Percentiles rank a stretch among this genome's conserved stretches.
Conservation (phyloP, 2,113 vertebrate genomes). For the Struthio camelus region DNA sequence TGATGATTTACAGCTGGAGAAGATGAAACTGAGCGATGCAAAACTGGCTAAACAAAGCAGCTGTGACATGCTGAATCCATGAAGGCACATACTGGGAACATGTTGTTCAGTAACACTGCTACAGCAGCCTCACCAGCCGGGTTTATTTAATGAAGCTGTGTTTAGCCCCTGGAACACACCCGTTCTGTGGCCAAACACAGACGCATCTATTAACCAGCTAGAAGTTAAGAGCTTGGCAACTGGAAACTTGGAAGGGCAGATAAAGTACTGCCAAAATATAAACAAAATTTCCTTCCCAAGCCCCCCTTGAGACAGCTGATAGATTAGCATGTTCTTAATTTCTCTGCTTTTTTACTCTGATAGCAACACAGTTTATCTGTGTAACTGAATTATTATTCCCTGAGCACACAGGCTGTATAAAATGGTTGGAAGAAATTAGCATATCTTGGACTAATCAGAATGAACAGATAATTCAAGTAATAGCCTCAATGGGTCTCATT, state of each 20-base stretch:
- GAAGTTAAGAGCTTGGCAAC: neutral
- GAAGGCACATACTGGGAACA: neutral
- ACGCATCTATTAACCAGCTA: neutral
- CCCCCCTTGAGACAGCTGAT: neutral
- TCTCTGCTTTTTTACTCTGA: neutral
- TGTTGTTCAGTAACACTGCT: neutral
- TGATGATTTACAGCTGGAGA: constrained; percentile 47
- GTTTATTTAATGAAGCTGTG: neutral
- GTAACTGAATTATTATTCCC: neutral
- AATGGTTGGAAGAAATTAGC: neutral
- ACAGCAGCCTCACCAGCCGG: neutral
- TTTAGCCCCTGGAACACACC: neutral
- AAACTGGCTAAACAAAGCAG: neutral
- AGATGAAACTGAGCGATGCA: constrained; percentile 6
- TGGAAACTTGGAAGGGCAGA: neutral
- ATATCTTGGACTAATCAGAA: neutral
- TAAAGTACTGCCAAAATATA: neutral
- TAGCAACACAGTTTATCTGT: neutral
- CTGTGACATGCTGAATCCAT: neutral
- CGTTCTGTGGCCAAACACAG: neutral
- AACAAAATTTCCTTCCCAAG: neutral
- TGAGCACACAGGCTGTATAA: neutral
- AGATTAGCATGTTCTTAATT: neutral
- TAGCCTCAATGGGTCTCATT: neutral
- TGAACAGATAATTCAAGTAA: neutral